These are phyloP conservation scores for Colossoma macropomum DNA, from an alignment of 2,113 vertebrate genomes.

Conservation along the genomic window DNA sequence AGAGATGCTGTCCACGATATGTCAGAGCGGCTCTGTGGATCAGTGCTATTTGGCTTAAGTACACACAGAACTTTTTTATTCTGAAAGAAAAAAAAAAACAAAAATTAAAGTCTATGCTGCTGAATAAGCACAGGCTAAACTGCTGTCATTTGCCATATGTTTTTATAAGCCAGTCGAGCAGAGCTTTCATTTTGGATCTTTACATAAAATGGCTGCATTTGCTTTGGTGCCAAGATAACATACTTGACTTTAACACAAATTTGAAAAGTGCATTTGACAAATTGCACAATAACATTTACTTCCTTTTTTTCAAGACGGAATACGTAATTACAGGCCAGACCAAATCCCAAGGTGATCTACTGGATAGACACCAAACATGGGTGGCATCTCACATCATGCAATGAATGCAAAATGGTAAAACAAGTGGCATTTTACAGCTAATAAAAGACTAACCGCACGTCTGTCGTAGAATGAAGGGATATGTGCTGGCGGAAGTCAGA, in stretches of 20 bases:
- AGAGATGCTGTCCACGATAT: background rate
- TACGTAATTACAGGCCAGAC: slow-evolving; percentile 21
- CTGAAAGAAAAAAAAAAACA: background rate
- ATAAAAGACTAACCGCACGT: slow-evolving; percentile 32
- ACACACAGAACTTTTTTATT: background rate
- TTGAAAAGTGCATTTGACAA: slow-evolving; percentile 61
- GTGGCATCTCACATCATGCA: slow-evolving; percentile 32
- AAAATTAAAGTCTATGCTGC: background rate
- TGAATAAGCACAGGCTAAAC: background rate
- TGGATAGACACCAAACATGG: slow-evolving; percentile 32
- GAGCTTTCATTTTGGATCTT: slow-evolving; percentile 5
- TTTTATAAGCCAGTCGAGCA: background rate
- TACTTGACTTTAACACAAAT: slow-evolving; percentile 42
- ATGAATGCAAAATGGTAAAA: slow-evolving; percentile 24
- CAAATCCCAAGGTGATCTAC: slow-evolving; percentile 9
- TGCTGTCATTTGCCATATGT: background rate
- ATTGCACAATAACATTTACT: slow-evolving; percentile 43
- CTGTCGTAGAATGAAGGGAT: slow-evolving; percentile 17
- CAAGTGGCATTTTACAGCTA: slow-evolving; percentile 35
- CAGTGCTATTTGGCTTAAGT: slow-evolving; percentile 43
- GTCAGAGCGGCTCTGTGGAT: slow-evolving; percentile 19
- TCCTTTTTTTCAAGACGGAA: slow-evolving; percentile 15
- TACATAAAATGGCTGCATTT: slow-evolving; percentile 63
- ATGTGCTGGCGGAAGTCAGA: slow-evolving; percentile 31
- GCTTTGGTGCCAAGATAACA: slow-evolving; percentile 65